Percentiles rank a stretch among this genome's conserved stretches.
Conservation (phyloP, 2,888 invertebrate species). For the Seladonia tumulorum region DNA sequence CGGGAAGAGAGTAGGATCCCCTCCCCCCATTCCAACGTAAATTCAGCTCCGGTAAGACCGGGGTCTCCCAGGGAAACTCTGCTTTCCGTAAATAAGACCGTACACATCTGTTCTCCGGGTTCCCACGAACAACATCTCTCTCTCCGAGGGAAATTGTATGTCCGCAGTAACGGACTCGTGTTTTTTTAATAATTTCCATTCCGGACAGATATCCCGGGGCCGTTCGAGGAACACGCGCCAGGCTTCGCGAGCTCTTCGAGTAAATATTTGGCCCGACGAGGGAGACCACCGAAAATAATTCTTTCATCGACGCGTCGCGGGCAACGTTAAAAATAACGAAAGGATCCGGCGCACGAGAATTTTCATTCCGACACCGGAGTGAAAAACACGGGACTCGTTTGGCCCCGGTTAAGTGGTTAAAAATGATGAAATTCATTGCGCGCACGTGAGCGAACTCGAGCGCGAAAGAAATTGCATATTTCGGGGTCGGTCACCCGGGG, state of each 20-base stretch:
- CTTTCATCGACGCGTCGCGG: slow-evolving; percentile 9
- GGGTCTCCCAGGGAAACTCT: slow-evolving; percentile 7
- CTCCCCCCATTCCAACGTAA: slow-evolving; percentile 22
- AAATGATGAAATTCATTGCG: slow-evolving; percentile 22
- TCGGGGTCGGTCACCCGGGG: neutral
- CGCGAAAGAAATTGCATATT: slow-evolving; percentile 22
- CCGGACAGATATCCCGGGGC: neutral
- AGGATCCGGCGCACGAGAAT: no score
- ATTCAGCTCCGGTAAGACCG: neutral
- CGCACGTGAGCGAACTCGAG: slow-evolving; percentile 12
- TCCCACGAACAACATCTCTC: neutral
- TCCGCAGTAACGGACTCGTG: neutral
- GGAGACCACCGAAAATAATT: neutral
- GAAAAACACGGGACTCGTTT: slow-evolving; percentile 4
- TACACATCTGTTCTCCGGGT: neutral
- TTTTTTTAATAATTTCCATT: neutral
- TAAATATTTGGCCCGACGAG: neutral
- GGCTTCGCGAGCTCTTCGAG: neutral
- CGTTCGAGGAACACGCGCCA: neutral
- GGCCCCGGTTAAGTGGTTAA: slow-evolving; percentile 20
- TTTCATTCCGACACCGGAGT: neutral
- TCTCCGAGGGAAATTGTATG: neutral
- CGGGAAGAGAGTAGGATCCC: neutral
- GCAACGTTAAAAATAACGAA: slow-evolving; percentile 2
- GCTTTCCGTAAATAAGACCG: slow-evolving; percentile 7